A percentile compares a stretch with the other conserved stretches of the same genome.
Evolutionary conservation across 2,113 vertebrate genomes (phyloP).

Genomic region (Sylvia atricapilla): DNA sequence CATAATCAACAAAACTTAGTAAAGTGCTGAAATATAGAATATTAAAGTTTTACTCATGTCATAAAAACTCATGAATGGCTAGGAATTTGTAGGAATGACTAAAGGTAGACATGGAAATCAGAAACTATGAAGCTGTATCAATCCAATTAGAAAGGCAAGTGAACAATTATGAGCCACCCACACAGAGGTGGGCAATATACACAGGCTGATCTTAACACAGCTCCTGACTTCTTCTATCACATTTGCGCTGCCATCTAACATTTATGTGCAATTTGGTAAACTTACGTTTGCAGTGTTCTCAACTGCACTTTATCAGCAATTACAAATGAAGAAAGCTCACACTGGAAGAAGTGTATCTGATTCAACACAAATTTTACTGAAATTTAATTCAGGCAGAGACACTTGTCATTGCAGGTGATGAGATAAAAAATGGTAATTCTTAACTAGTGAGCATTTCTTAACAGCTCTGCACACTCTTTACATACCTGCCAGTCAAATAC

Average conservation of each 20-base stretch:
- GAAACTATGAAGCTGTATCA: not conserved
- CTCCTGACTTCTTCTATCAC: not conserved
- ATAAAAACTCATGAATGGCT: not conserved
- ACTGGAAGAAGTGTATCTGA: not conserved
- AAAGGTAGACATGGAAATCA: not conserved
- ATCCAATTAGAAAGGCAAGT: not conserved
- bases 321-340: not conserved
- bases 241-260: not conserved
- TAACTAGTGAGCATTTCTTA: not conserved
- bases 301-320: not conserved
- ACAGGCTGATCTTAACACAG: not conserved
- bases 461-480: not conserved
- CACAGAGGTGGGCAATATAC: not conserved
- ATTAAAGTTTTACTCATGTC: not conserved
- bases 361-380: not conserved
- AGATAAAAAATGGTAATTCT: not conserved
- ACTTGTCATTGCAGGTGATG: not conserved
- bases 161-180: not conserved
- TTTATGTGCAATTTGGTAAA: not conserved
- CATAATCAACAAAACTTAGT: not conserved
- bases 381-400: not conserved
- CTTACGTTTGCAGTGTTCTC: not conserved
- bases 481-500: slow-evolving; percentile 86
- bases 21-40: not conserved
- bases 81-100: not conserved